Percentiles rank a stretch among this genome's conserved stretches.
phyloP scores from a whole-genome alignment of 2,888 invertebrate genomes.

The Lasioglossum leucozonium region DNA sequence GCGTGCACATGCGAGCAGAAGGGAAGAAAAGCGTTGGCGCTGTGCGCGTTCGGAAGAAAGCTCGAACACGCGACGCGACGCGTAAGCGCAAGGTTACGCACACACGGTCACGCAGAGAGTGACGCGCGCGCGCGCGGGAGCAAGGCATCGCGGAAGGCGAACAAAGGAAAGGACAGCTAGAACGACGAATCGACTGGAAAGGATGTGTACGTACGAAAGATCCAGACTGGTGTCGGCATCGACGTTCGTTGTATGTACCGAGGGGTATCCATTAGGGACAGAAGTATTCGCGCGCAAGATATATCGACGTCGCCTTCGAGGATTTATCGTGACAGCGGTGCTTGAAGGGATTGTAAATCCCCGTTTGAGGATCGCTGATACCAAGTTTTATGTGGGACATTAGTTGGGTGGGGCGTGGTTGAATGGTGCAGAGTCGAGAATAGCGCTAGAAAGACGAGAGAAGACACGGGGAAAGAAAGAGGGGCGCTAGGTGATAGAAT shows the following conservation, averaged over 20 bases:
- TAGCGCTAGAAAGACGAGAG: slow-evolving; percentile 75
- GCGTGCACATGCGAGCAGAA: not conserved
- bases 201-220: slow-evolving; percentile 67
- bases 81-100: not conserved
- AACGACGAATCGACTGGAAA: slow-evolving; percentile 56
- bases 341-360: slow-evolving; percentile 85
- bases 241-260: slow-evolving; percentile 72
- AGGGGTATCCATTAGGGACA: slow-evolving; percentile 84
- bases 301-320: slow-evolving; percentile 83
- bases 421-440: slow-evolving; percentile 80
- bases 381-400: slow-evolving; percentile 85
- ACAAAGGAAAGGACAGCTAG: slow-evolving; percentile 39
- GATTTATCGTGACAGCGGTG: slow-evolving; percentile 83
- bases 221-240: slow-evolving; percentile 70
- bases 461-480: slow-evolving; percentile 62
- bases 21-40: too few relatives aligned
- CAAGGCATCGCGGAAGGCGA: slow-evolving; percentile 12
- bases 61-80: not conserved
- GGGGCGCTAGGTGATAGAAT: slow-evolving; percentile 64
- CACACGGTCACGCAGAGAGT: not conserved
- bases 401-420: slow-evolving; percentile 84
- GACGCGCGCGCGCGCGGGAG: not conserved
- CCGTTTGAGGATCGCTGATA: slow-evolving; percentile 85
- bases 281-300: slow-evolving; percentile 83
- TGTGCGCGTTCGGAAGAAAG: too few relatives aligned